phyloP scores from a whole-genome alignment of 2,113 vertebrate species.

The Butorides virescens region DNA sequence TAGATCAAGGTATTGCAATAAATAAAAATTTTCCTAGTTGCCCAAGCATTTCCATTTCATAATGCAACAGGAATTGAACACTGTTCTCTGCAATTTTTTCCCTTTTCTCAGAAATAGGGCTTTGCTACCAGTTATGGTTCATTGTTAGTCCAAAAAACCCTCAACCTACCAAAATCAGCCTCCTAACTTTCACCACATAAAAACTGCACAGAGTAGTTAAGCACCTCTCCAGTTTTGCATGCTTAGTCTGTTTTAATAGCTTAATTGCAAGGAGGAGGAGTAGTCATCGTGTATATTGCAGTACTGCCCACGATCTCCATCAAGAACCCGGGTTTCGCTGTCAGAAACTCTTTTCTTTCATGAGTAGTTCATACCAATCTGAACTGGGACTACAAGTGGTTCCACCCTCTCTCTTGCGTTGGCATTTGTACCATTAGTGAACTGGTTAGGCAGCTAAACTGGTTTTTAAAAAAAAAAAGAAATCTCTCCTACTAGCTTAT shows the following conservation, averaged over 20 bases:
- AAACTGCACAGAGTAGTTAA: not conserved
- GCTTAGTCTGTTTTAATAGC: not conserved
- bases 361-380: not conserved
- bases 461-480: not conserved
- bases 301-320: accelerated
- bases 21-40: not conserved
- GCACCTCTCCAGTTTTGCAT: not conserved
- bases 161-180: not conserved
- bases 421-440: not conserved
- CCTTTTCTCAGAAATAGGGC: not conserved
- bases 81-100: not conserved
- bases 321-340: not conserved
- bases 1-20: not conserved
- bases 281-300: not conserved
- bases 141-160: not conserved
- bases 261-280: not conserved
- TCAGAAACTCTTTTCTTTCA: not conserved
- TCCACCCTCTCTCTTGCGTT: not conserved
- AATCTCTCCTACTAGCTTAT: not conserved
- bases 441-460: not conserved
- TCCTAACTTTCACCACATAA: not conserved
- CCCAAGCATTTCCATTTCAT: not conserved
- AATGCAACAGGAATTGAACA: not conserved
- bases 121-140: not conserved
- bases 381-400: not conserved